Evolutionary conservation across 2,888 invertebrate species (phyloP).

Genomic region (Lepidocyrtoides sp.): DNA sequence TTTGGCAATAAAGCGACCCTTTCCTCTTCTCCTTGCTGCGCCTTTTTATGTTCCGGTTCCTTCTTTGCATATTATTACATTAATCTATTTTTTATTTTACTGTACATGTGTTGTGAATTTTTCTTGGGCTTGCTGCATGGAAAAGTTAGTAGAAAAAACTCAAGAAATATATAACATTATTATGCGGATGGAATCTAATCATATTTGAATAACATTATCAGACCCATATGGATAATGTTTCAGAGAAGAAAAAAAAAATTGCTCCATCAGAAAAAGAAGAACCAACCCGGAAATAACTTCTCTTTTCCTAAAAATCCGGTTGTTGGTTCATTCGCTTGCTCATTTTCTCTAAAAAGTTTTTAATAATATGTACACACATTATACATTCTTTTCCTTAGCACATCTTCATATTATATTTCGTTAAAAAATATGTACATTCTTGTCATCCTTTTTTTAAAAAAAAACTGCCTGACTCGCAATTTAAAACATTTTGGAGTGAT

Average conservation of each 20-base stretch:
- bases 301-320: neutral
- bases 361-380: neutral
- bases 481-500: neutral
- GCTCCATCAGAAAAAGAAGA: neutral
- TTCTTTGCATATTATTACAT: constrained; percentile 10
- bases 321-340: neutral
- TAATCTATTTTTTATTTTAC: constrained; percentile 44
- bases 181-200: neutral
- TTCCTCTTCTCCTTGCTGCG: no score
- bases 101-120: no score
- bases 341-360: neutral
- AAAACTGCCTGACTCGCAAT: constrained; percentile 6
- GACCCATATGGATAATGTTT: no score
- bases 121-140: no score
- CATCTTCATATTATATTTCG: neutral
- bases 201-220: no score
- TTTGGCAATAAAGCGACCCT: constrained; percentile 39
- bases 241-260: no score
- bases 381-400: neutral
- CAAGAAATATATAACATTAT: no score
- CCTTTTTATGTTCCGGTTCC: constrained; percentile 11
- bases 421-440: neutral
- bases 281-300: neutral
- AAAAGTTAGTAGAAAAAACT: no score
- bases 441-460: neutral